phyloP scores from a whole-genome alignment of 2,797 vertebrate genomes.

The Poecilia wingei region DNA sequence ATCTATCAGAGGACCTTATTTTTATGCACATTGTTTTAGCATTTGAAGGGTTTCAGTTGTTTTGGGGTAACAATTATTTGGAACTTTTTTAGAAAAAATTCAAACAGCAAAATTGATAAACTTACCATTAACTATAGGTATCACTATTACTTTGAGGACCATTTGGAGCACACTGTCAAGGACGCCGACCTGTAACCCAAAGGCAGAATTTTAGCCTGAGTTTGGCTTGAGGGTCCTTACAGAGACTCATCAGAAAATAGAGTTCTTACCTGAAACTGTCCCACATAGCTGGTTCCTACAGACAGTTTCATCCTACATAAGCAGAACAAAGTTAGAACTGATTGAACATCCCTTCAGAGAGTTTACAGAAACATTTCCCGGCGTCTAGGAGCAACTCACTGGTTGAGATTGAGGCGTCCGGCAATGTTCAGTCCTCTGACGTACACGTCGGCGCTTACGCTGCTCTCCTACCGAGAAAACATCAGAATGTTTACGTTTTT shows the following conservation, averaged over 20 bases:
- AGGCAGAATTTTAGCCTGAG: background rate
- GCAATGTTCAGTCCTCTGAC: slow-evolving; percentile 65
- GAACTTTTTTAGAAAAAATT: background rate
- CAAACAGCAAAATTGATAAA: background rate
- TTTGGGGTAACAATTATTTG: background rate
- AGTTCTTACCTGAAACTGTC: slow-evolving; percentile 75
- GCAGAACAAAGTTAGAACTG: slow-evolving; percentile 36
- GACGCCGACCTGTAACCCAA: slow-evolving; percentile 61
- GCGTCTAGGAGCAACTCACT: slow-evolving; percentile 61
- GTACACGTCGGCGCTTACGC: slow-evolving; percentile 67
- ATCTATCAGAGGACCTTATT: background rate
- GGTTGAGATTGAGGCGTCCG: slow-evolving; percentile 72
- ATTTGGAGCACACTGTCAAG: slow-evolving; percentile 65
- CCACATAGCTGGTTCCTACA: slow-evolving; percentile 74
- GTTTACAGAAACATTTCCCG: background rate
- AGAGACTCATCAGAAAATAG: background rate
- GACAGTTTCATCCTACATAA: slow-evolving; percentile 73
- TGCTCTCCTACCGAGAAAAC: slow-evolving; percentile 62
- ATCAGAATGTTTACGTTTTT: background rate
- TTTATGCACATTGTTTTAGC: background rate
- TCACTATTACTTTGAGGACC: slow-evolving; percentile 70
- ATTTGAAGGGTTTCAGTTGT: background rate
- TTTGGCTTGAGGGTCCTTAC: background rate
- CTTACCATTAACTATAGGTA: slow-evolving; percentile 80
- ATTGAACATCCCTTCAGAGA: slow-evolving; percentile 16